phyloP scores from a whole-genome alignment of 35 echinoderm and acorn worm species.

The Heliocidaris tuberculata region DNA sequence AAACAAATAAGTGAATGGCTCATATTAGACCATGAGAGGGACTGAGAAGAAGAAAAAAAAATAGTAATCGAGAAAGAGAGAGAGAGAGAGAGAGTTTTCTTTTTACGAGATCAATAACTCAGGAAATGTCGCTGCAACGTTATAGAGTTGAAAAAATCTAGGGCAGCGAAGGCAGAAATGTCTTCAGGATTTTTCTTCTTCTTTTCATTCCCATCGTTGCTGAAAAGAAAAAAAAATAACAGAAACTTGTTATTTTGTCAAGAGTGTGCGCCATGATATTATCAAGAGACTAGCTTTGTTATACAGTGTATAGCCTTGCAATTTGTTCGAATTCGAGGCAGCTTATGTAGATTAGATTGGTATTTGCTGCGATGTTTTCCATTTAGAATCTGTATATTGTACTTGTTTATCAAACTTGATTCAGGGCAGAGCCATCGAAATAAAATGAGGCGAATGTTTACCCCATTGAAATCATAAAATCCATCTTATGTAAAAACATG shows the following conservation, averaged over 20 bases:
- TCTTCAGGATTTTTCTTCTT: background rate
- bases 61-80: no score
- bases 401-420: no score
- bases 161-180: background rate
- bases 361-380: background rate
- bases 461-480: no score
- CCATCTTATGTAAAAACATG: no score
- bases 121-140: background rate
- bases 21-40: no score
- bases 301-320: background rate
- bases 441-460: no score
- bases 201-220: background rate
- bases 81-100: no score
- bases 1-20: no score
- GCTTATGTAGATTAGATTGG: slow-evolving; percentile 2
- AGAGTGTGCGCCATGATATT: background rate
- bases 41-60: no score
- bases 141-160: background rate
- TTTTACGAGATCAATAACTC: background rate
- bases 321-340: background rate
- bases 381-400: background rate
- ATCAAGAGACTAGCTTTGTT: background rate
- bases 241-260: background rate
- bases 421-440: no score
- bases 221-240: background rate